Evolutionary conservation across 2,797 vertebrate species (phyloP).

Genomic region (Ispidina picta): DNA sequence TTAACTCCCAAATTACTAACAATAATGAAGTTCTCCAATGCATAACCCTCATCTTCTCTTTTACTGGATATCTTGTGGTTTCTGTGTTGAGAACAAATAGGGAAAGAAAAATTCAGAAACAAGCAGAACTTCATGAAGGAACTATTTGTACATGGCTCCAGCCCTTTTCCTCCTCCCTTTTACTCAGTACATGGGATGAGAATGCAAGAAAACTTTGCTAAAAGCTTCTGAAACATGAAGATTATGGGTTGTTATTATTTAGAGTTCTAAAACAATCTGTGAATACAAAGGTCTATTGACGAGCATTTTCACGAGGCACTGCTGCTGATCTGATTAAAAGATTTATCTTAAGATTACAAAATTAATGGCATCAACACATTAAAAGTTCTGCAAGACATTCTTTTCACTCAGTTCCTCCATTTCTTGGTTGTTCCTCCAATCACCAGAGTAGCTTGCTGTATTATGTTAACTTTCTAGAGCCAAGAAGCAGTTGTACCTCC

Average conservation of each 20-base stretch:
- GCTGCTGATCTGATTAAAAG: slow-evolving; percentile 8
- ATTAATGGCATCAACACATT: neutral
- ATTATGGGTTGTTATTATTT: neutral
- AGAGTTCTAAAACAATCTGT: neutral
- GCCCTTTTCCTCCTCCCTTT: neutral
- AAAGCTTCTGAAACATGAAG: neutral
- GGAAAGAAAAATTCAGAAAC: neutral
- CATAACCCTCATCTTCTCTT: neutral
- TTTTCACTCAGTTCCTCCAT: neutral
- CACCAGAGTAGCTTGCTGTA: neutral
- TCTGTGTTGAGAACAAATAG: neutral
- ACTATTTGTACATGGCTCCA: neutral
- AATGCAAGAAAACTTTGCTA: neutral
- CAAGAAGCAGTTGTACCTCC: neutral
- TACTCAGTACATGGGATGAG: neutral
- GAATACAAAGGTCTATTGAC: slow-evolving; percentile 18
- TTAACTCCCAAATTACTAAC: neutral
- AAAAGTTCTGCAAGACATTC: neutral
- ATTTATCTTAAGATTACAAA: neutral
- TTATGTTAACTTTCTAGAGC: neutral
- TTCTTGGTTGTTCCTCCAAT: neutral
- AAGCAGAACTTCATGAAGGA: neutral
- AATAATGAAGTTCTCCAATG: neutral
- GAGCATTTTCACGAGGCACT: neutral
- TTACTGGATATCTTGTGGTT: neutral